Evolutionary conservation across 2,113 vertebrate species (phyloP), one percentile per base, ranked within the genome.

Genomic region (Agapornis roseicollis): DNA sequence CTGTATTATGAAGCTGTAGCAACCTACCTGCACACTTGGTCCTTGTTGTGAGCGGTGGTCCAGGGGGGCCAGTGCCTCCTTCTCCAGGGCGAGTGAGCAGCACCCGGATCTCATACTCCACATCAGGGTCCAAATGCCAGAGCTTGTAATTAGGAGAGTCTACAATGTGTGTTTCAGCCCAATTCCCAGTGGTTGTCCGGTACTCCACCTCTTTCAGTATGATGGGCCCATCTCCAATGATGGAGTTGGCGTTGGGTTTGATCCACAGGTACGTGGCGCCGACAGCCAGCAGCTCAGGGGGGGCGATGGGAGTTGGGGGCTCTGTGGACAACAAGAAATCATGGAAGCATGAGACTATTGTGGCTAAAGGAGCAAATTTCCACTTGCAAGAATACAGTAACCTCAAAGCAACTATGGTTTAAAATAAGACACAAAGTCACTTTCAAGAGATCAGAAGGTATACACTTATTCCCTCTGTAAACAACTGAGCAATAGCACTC

Each of bases 191-290:
- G 24, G 99, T 99, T 28, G 99, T 99, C 33, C 99, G 98, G 80
- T 99, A 99, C 73, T 99, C 99, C 87, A 99, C 99, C 89, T 99
- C 99, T 93, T 99, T 99, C 55, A 99, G 81, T 95, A 99, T 99
- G 96, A 99, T 99, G 31, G 99, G 99, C 37, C 99, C 99, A 2
- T 99, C 99, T 1, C 99, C 99, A 6, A 99, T 99, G 97, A 99
- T 99, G 92, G 99, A 99, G 97, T 99, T 99, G 95, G 99, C 99
- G 1, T 99, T 99, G 79, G 99, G 99, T 78, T 99, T 99, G 98
- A 99, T 99, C 99, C 99, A 99, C 58, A 99, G 97, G 97, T 99
- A 99, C 1, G 99, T 99, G 95, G 99, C 99, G 5, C 99, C 99
- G 2, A 99, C 99, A 0, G 99, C 98, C 49, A 99, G 98, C 13